These are phyloP conservation scores for Pedicia rivosa DNA, from an alignment of 2,888 invertebrate species.

Conservation along the genomic window DNA sequence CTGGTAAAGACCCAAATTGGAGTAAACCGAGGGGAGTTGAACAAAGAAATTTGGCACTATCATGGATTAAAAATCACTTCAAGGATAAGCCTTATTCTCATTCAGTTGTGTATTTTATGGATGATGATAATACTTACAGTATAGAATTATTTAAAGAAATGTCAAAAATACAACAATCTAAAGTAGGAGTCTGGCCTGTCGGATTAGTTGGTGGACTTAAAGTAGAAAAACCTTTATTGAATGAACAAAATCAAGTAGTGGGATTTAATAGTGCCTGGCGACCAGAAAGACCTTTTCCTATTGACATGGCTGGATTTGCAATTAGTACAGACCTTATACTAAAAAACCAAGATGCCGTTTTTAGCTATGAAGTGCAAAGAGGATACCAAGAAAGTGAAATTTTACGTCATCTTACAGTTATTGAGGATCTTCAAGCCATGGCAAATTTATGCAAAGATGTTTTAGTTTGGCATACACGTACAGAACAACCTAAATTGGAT, in stretches of 20 bases:
- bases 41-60: slow-evolving; percentile 73
- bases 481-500: slow-evolving; percentile 68
- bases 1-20: slow-evolving; percentile 53
- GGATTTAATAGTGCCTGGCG: slow-evolving; percentile 66
- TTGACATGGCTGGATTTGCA: slow-evolving; percentile 97
- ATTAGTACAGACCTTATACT: slow-evolving; percentile 63
- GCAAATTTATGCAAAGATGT: slow-evolving; percentile 86
- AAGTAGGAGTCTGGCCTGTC: slow-evolving; percentile 87
- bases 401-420: slow-evolving; percentile 51
- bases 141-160: slow-evolving; percentile 83
- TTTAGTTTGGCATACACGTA: slow-evolving; percentile 98
- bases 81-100: slow-evolving; percentile 32
- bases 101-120: slow-evolving; percentile 79
- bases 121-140: slow-evolving; percentile 92
- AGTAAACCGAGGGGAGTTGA: slow-evolving; percentile 75
- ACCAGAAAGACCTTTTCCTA: slow-evolving; percentile 80
- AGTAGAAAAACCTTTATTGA: slow-evolving; percentile 77
- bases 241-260: slow-evolving; percentile 37
- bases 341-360: slow-evolving; percentile 52
- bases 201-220: slow-evolving; percentile 90
- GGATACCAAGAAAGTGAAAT: slow-evolving; percentile 85
- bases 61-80: slow-evolving; percentile 59
- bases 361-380: slow-evolving; percentile 70
- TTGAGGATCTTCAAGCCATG: slow-evolving; percentile 70
- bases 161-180: slow-evolving; percentile 47